A percentile compares a stretch with the other conserved stretches of the same genome.
Evolutionary conservation across 2,113 vertebrate genomes (phyloP).

Genomic region (Lasiurus borealis): DNA sequence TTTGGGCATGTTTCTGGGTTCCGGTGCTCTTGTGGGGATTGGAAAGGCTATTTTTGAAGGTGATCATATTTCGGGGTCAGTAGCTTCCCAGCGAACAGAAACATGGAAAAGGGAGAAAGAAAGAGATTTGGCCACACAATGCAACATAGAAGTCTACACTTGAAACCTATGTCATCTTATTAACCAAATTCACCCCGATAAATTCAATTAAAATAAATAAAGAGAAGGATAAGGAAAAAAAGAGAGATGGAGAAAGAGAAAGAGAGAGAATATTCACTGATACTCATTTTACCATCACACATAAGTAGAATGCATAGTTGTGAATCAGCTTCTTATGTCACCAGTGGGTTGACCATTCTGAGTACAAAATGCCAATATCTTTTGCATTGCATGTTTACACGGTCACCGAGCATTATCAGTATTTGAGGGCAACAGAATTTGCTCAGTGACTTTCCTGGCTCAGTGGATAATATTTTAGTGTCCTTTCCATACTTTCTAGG

Average conservation of each 20-base stretch:
- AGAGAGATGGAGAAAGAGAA: background rate
- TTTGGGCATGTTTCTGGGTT: background rate
- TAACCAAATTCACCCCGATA: background rate
- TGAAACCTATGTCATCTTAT: background rate
- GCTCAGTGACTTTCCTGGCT: background rate
- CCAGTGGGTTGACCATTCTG: background rate
- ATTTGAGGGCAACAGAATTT: background rate
- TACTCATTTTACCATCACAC: background rate
- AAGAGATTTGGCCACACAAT: background rate
- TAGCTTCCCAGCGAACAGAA: background rate
- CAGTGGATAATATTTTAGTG: background rate
- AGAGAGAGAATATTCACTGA: background rate
- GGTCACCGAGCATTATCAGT: background rate
- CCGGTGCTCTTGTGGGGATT: background rate
- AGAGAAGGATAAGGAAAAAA: background rate
- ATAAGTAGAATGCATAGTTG: background rate
- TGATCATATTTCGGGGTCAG: background rate
- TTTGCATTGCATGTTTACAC: constrained; percentile 7
- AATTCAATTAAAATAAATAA: background rate
- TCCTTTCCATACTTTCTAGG: background rate
- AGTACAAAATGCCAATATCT: background rate
- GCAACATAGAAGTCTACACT: background rate
- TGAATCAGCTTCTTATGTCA: background rate
- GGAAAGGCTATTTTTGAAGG: background rate
- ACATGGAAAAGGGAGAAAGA: background rate